Evolutionary conservation across 2,797 vertebrate genomes (phyloP).

Genomic region (Stomatorhinus walkeri): DNA sequence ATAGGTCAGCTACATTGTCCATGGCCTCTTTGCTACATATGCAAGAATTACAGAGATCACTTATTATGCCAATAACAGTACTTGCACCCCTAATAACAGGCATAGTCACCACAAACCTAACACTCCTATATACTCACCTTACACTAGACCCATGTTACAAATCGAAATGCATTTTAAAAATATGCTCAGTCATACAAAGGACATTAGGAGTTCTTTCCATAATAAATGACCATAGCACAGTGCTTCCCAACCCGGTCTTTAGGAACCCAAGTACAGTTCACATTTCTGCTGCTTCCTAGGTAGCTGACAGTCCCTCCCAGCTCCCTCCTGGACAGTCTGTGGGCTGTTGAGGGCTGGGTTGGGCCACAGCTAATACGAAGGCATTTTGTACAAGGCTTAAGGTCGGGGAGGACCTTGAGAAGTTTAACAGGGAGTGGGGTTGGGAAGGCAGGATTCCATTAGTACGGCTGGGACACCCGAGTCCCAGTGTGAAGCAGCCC

Average conservation of each 20-base stretch:
- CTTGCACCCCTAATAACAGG: background rate
- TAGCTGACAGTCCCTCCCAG: background rate
- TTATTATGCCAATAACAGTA: background rate
- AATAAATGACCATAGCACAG: background rate
- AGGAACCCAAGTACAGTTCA: background rate
- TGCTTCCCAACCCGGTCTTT: background rate
- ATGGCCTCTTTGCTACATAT: background rate
- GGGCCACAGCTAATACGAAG: background rate
- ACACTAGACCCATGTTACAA: background rate
- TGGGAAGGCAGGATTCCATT: background rate
- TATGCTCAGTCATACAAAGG: background rate
- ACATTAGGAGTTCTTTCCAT: background rate
- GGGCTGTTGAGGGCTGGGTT: background rate
- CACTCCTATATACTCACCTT: background rate
- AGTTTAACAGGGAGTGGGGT: background rate
- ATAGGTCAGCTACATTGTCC: background rate
- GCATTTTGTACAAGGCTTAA: background rate
- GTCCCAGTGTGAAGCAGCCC: background rate
- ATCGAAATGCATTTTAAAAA: background rate
- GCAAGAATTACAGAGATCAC: background rate
- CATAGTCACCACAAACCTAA: background rate
- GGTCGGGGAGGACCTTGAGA: background rate
- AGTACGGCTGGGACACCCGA: background rate
- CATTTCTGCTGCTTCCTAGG: background rate
- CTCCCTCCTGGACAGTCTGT: background rate